Conservation (phyloP, 1,140 invertebrate species). For the Anthonomus grandis region DNA sequence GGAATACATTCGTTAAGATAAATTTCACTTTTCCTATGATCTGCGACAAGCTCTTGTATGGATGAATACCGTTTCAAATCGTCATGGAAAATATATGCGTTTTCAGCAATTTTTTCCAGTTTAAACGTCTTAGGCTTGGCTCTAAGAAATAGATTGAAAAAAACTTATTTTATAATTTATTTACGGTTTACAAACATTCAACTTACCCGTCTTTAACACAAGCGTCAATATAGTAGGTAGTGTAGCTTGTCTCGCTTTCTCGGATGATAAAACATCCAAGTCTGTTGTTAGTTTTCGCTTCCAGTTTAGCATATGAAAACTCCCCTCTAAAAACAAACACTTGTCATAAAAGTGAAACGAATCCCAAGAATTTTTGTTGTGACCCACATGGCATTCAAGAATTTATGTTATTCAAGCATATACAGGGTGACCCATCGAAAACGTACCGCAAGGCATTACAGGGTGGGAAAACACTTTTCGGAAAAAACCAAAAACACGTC, state of each 20-base stretch:
- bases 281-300: constrained; percentile 70
- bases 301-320: constrained; percentile 79
- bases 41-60: constrained; percentile 61
- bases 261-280: constrained; percentile 76
- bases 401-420: no score
- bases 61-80: constrained; percentile 48
- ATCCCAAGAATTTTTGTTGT: no score
- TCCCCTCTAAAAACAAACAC: no score
- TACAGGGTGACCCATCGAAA: no score
- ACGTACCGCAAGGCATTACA: no score
- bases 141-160: constrained; percentile 46
- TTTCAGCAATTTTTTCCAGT: constrained; percentile 55
- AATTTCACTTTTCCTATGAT: constrained; percentile 57
- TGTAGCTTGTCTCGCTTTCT: constrained; percentile 74
- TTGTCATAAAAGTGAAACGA: no score
- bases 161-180: constrained; percentile 5
- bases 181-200: not conserved
- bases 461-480: no score
- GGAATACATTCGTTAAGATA: constrained; percentile 72
- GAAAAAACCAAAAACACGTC: no score
- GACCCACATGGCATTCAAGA: no score
- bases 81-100: constrained; percentile 53
- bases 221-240: constrained; percentile 76
- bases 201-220: constrained; percentile 65
- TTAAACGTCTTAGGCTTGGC: constrained; percentile 67